phyloP scores from a whole-genome alignment of 2,113 vertebrate species.

The Daboia siamensis region DNA sequence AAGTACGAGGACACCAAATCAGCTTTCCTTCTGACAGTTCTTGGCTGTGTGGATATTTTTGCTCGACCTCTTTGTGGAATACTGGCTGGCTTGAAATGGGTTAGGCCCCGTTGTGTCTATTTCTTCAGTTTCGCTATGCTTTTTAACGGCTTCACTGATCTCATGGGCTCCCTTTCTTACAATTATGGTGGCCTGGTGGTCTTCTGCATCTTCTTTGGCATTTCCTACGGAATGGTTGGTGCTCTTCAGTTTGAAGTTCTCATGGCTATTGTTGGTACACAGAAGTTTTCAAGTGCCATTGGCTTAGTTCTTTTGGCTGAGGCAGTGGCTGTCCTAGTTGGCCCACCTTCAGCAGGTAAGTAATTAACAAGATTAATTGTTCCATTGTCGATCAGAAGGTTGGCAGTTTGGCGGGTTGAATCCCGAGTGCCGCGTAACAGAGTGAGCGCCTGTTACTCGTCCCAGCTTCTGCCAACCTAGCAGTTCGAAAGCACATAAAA shows the following conservation, averaged over 20 bases:
- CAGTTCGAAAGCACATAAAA: no score
- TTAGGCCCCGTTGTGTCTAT: conserved; percentile 89
- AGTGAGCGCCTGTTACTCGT: no score
- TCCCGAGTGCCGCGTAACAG: no score
- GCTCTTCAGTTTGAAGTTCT: conserved; percentile 97
- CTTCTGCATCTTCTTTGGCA: conserved; percentile 93
- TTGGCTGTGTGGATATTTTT: conserved; percentile 93
- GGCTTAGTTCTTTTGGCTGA: conserved; percentile 92
- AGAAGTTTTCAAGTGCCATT: conserved; percentile 92
- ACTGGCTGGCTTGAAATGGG: conserved; percentile 80
- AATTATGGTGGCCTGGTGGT: conserved; percentile 81
- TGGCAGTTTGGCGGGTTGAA: no score
- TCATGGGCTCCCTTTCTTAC: conserved; percentile 79
- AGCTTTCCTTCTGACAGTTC: conserved; percentile 85
- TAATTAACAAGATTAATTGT: not conserved
- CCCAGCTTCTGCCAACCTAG: no score
- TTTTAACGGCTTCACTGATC: conserved; percentile 89
- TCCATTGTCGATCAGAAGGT: no score
- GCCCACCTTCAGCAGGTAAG: conserved; percentile 89
- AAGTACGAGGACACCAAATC: conserved; percentile 83
- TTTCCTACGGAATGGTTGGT: conserved; percentile 97
- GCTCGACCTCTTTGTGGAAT: conserved; percentile 86
- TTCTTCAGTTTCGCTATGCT: conserved; percentile 93
- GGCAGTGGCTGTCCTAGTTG: conserved; percentile 88
- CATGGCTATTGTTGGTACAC: conserved; percentile 92